Evolutionary conservation across 2,797 vertebrate species (phyloP).

Genomic region (Babyrousa celebensis): DNA sequence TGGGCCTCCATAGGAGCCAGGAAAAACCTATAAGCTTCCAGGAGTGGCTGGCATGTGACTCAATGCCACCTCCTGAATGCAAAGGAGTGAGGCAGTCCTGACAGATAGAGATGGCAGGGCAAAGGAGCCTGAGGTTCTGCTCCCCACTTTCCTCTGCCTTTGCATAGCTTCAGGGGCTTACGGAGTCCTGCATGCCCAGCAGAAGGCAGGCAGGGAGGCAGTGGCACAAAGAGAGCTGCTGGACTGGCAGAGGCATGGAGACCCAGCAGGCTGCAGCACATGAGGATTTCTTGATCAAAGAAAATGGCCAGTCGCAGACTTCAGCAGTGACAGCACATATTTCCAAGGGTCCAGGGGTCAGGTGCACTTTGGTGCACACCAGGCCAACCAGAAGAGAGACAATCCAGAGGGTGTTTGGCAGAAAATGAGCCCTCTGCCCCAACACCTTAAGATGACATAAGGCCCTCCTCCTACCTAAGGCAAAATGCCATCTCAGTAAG

Average conservation of each 20-base stretch:
- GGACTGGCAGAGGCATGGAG: not conserved
- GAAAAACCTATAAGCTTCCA: not conserved
- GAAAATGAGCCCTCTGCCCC: not conserved
- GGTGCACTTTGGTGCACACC: accelerated
- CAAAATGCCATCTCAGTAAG: not conserved
- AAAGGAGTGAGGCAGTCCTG: not conserved
- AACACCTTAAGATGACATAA: too few species aligned
- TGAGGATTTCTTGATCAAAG: not conserved
- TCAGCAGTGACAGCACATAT: not conserved
- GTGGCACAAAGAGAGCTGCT: not conserved
- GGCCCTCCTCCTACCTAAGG: not conserved
- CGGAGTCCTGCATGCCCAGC: not conserved
- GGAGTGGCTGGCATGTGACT: not conserved
- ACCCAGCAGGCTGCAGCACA: not conserved
- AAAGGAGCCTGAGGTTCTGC: not conserved
- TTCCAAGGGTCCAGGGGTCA: not conserved
- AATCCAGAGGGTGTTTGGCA: not conserved
- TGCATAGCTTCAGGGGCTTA: not conserved
- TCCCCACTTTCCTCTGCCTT: not conserved
- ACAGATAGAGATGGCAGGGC: not conserved
- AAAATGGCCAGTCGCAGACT: not conserved
- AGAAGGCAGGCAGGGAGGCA: not conserved
- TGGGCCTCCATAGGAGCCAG: not conserved
- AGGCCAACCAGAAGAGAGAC: not conserved
- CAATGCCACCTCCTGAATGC: too few species aligned